Percentiles rank a stretch among this genome's conserved stretches.
These are phyloP conservation scores for Acanthosepion pharaonis DNA, from an alignment of 2,888 invertebrate genomes.

Conservation along the genomic window DNA sequence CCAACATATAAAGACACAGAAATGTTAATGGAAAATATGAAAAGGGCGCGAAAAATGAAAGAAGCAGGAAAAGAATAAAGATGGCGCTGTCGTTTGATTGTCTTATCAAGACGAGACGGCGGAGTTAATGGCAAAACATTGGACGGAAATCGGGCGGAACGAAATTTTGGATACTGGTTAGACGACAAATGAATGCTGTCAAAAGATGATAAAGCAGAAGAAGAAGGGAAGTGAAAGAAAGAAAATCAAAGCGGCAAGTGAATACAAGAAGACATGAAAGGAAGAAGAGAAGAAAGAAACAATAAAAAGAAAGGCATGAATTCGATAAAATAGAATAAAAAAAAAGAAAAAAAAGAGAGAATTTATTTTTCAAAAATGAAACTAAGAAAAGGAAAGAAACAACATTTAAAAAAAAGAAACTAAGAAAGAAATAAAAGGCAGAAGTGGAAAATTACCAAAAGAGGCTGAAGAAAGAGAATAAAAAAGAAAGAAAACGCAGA, in stretches of 20 bases:
- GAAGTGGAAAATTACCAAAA: too few species aligned
- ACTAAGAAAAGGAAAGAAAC: too few species aligned
- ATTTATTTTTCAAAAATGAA: too few species aligned
- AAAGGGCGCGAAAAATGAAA: conserved; percentile 25
- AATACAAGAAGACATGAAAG: neutral
- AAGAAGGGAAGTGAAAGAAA: neutral
- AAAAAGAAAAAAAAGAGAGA: too few species aligned
- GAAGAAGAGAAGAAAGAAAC: neutral
- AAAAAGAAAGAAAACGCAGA: too few species aligned
- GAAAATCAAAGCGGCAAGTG: neutral
- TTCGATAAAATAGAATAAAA: too few species aligned
- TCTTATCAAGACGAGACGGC: conserved; percentile 33
- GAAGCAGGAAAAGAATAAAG: conserved; percentile 25
- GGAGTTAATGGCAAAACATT: conserved; percentile 33
- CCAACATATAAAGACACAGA: neutral
- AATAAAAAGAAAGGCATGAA: too few species aligned
- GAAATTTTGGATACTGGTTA: neutral
- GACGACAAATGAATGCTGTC: neutral
- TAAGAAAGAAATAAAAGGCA: too few species aligned
- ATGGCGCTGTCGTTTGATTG: neutral
- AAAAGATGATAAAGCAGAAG: neutral
- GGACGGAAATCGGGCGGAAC: conserved; percentile 33
- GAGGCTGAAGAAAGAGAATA: too few species aligned
- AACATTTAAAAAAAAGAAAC: too few species aligned
- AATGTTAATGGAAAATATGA: conserved; percentile 33